phyloP scores from a whole-genome alignment of 2,797 vertebrate species.

The Gambelia wislizenii region DNA sequence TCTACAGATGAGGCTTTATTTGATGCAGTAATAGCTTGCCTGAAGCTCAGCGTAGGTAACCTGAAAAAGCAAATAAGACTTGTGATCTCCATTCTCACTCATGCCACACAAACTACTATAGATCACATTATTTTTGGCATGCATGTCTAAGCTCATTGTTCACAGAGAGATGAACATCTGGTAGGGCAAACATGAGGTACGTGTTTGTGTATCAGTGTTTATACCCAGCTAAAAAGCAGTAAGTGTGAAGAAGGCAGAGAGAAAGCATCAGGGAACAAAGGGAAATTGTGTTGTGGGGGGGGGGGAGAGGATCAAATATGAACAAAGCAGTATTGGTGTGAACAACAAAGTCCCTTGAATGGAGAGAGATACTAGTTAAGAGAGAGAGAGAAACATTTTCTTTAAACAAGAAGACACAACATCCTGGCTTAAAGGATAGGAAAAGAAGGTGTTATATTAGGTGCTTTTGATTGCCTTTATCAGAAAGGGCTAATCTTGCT shows the following conservation, averaged over 20 bases:
- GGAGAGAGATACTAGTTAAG: background rate
- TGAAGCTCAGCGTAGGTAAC: conserved; percentile 23
- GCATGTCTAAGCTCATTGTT: background rate
- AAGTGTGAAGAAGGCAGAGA: conserved; percentile 11
- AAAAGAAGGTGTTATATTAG: background rate
- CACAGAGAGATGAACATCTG: background rate
- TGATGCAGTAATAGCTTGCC: conserved; percentile 20
- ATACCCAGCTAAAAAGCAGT: conserved; percentile 22
- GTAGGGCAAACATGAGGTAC: background rate
- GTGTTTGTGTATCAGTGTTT: background rate
- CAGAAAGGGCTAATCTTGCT: conserved; percentile 12
- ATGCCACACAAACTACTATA: background rate
- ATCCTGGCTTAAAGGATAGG: background rate
- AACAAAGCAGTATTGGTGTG: conserved; percentile 20
- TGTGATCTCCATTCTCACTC: conserved; percentile 49
- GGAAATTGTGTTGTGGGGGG: too few relatives aligned
- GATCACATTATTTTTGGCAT: conserved; percentile 4
- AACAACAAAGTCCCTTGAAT: background rate
- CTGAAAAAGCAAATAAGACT: conserved; percentile 64
- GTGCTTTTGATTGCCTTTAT: background rate
- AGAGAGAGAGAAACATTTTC: background rate
- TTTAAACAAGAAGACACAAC: background rate
- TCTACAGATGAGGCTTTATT: conserved; percentile 38
- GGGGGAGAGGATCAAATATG: background rate
- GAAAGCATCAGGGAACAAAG: background rate